Percentiles rank a stretch among this genome's conserved stretches.
These are phyloP conservation scores for Oryctolagus cuniculus DNA, from an alignment of 2,113 vertebrate species.

Conservation along the genomic window mOryCun1.1 NC_091435.1:104795501-104796000, in stretches of 20 bases:
- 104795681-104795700: neutral
- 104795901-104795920: neutral
- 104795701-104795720: slow-evolving; percentile 25
- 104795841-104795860: neutral
- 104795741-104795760: neutral
- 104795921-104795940: neutral
- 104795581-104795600: slow-evolving; percentile 16
- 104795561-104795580: neutral
- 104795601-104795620: neutral
- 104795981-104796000: neutral
- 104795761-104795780: neutral
- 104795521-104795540: neutral
- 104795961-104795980: neutral
- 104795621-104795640: neutral
- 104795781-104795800: neutral
- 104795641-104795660: neutral
- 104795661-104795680: neutral
- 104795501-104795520: slow-evolving; percentile 52
- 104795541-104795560: neutral
- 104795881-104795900: neutral
- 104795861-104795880: neutral
- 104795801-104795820: neutral
- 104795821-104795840: neutral
- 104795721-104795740: neutral
- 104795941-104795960: neutral